Base-by-base conservation (phyloP, 2,113 vertebrate genomes). In the Petrocephalus zakoni region DNA sequence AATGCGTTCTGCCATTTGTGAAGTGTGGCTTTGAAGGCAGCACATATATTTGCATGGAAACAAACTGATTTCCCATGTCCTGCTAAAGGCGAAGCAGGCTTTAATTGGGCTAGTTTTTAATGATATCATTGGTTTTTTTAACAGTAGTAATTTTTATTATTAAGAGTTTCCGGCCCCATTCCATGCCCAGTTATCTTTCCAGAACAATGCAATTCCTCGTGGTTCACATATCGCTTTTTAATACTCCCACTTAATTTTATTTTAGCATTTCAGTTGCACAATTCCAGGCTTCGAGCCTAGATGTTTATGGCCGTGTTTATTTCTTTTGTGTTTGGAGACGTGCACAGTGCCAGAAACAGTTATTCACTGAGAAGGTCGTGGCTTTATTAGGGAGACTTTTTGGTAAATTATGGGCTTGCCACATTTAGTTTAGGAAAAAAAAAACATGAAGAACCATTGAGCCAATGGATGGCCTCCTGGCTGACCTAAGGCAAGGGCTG, bases 141-240 rank as follows among this genome's bases (percentile, higher is more conserved):
- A 75, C 34, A 19, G 68, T 94, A 93, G 92, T 78, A 94, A 90
- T 85, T 89, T 90, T 22, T 5, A 11, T 68, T 83, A 90, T 87
- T 49, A 92, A 91, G 89, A 49, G 90, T 92, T 90, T 92, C 86
- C 85, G 88, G 78, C 84, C 84, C 86, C 52, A 93, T 92, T 89
- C 92, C 87, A 86, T 21, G 82, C 61, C 91, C 92, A 87, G 91
- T 93, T 93, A 91, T 94, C 92, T 93, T 92, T 95, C 92, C 91
- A 56, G 84, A 92, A 75, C 68, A 92, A 92, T 94, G 93, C 93
- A 90, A 86, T 87, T 25, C 58, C 61, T 87, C 29, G 94, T 93
- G 49, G 93, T 93, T 92, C 94, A 94, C 88, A 90, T 87, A 93
- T 94, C 90, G 89, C 72, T 72, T 89, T 91, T 92, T 92, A 90